Conservation (phyloP, 2,797 vertebrate genomes). For the Sparus aurata region DNA sequence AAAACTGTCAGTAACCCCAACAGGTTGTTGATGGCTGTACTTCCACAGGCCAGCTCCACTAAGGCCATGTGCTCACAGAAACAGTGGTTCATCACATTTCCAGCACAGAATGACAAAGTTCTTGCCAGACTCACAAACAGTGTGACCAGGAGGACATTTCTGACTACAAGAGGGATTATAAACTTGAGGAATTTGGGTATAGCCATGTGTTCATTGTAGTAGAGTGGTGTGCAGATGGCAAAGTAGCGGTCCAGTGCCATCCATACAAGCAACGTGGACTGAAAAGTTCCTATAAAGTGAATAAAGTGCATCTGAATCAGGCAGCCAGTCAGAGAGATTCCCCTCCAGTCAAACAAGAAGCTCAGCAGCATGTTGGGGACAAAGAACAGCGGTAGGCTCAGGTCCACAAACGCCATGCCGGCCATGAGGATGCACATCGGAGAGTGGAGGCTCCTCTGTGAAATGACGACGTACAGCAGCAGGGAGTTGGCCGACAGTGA, state of each 20-base stretch:
- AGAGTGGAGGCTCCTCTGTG: background rate
- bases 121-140: too few species aligned
- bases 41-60: too few species aligned
- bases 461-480: background rate
- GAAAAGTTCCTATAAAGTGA: slow-evolving; percentile 64
- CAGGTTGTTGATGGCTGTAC: too few species aligned
- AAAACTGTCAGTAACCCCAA: too few species aligned
- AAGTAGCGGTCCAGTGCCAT: slow-evolving; percentile 82
- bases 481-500: slow-evolving; percentile 65
- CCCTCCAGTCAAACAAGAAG: background rate
- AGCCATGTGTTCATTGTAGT: slow-evolving; percentile 57
- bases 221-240: slow-evolving; percentile 75
- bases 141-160: slow-evolving; percentile 40
- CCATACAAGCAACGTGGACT: slow-evolving; percentile 79
- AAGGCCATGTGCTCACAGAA: too few species aligned
- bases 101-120: too few species aligned
- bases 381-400: background rate
- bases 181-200: slow-evolving; percentile 41
- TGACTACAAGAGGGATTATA: slow-evolving; percentile 39
- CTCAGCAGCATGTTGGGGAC: background rate
- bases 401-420: background rate
- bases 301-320: slow-evolving; percentile 68
- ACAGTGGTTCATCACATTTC: too few species aligned
- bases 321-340: slow-evolving; percentile 64
- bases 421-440: slow-evolving; percentile 6